Percentiles rank a stretch among this genome's conserved stretches.
Evolutionary conservation across 2,797 vertebrate species (phyloP).

Genomic region (Alauda arvensis): DNA sequence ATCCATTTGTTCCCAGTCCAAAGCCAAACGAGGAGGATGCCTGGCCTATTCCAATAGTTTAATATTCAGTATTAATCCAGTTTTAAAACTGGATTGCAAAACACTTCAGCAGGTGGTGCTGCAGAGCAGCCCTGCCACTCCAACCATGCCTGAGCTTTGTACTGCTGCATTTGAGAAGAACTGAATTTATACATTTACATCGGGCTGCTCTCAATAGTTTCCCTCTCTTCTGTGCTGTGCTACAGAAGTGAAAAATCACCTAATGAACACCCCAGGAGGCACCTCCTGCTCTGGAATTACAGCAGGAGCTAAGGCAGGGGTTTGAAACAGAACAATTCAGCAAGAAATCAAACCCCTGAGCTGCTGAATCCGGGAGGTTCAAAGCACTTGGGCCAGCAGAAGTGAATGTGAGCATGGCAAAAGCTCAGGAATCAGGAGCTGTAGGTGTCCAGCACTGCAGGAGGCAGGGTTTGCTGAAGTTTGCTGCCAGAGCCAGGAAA

Average conservation of each 20-base stretch:
- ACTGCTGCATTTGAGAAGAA: not conserved
- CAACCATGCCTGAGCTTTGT: not conserved
- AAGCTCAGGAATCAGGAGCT: not conserved
- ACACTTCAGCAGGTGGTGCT: constrained; percentile 24
- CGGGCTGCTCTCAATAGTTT: not conserved
- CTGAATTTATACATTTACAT: not conserved
- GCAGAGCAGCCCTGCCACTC: not conserved
- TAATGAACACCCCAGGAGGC: not conserved
- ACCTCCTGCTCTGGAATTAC: not conserved
- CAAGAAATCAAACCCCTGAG: not conserved
- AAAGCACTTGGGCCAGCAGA: not conserved
- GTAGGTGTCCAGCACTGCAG: not conserved
- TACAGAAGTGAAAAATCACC: not conserved
- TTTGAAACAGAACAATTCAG: not conserved
- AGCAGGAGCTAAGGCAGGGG: not conserved
- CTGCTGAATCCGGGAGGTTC: not conserved
- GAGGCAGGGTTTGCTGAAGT: not conserved
- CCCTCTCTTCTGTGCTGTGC: not conserved
- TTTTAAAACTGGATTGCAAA: not conserved
- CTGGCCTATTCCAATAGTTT: not conserved
- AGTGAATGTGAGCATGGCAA: not conserved
- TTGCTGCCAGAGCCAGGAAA: not conserved
- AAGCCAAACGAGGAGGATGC: not conserved
- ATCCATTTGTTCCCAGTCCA: not conserved
- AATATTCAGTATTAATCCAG: too few relatives aligned